Percentiles rank a stretch among this genome's conserved stretches.
Conservation (phyloP, 2,888 invertebrate species). For the Philonicus albiceps region DNA sequence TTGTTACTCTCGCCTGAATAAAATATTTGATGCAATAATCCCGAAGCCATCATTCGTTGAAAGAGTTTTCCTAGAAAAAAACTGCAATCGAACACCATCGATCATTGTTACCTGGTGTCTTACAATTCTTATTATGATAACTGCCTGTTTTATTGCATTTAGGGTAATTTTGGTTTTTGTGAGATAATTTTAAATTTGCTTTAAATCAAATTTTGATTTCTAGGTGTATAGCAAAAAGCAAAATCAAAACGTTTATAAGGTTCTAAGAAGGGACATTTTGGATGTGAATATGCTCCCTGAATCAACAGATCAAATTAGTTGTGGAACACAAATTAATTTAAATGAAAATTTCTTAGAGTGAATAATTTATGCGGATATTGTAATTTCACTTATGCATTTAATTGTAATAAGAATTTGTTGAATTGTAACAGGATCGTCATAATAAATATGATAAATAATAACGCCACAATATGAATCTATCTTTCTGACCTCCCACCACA, state of each 20-base stretch:
- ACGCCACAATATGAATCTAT: no score
- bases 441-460: background rate
- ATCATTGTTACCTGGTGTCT: background rate
- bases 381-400: background rate
- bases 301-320: background rate
- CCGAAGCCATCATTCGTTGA: background rate
- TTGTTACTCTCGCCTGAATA: background rate
- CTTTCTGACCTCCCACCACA: no score
- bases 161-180: background rate
- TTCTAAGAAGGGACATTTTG: background rate
- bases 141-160: background rate
- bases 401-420: background rate
- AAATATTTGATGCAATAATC: background rate
- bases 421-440: background rate
- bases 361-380: background rate
- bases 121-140: background rate
- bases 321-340: background rate
- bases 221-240: background rate
- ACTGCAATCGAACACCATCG: background rate
- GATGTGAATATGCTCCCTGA: background rate
- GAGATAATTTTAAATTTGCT: background rate
- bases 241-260: background rate
- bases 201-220: background rate
- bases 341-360: background rate
- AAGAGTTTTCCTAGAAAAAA: background rate